Conservation (phyloP, 1,140 invertebrate genomes). For the Leptonema lineaticorne region DNA sequence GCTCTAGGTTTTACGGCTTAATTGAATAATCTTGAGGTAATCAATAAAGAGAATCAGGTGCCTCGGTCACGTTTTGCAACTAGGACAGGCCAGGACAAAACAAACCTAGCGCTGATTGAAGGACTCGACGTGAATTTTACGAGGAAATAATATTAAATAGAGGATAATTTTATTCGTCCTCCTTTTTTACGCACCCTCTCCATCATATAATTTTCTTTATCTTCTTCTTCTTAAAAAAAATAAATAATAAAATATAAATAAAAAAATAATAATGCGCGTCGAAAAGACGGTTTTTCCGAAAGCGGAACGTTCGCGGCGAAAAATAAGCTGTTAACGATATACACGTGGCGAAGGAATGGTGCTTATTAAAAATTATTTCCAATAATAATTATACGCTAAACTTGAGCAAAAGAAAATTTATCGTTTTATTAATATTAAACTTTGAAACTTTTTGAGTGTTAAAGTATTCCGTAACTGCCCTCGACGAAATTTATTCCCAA, state of each 20-base stretch:
- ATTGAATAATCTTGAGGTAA: constrained; percentile 26
- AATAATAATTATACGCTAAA: neutral
- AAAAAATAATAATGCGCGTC: too few relatives aligned
- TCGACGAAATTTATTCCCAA: neutral
- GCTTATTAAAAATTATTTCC: constrained; percentile 5
- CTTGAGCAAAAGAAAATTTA: constrained; percentile 1
- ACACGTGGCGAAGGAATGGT: too few relatives aligned
- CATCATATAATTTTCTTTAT: too few relatives aligned
- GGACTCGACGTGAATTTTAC: neutral
- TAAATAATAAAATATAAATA: too few relatives aligned
- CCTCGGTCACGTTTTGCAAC: constrained; percentile 16
- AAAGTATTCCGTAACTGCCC: constrained; percentile 7
- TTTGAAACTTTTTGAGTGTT: neutral
- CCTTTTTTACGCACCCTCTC: too few relatives aligned
- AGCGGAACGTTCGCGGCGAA: too few relatives aligned
- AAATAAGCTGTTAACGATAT: too few relatives aligned
- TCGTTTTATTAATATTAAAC: constrained; percentile 17
- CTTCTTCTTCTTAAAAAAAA: too few relatives aligned
- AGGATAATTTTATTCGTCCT: too few relatives aligned
- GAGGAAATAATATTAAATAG: too few relatives aligned
- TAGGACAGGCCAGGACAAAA: constrained; percentile 10
- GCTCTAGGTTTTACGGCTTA: constrained; percentile 13
- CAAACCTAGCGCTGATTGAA: neutral
- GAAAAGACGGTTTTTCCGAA: too few relatives aligned
- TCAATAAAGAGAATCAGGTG: constrained; percentile 23